A percentile compares a stretch with the other conserved stretches of the same genome.
phyloP scores from a whole-genome alignment of 1,140 invertebrate species.

The Coptotermes formosanus region DNA sequence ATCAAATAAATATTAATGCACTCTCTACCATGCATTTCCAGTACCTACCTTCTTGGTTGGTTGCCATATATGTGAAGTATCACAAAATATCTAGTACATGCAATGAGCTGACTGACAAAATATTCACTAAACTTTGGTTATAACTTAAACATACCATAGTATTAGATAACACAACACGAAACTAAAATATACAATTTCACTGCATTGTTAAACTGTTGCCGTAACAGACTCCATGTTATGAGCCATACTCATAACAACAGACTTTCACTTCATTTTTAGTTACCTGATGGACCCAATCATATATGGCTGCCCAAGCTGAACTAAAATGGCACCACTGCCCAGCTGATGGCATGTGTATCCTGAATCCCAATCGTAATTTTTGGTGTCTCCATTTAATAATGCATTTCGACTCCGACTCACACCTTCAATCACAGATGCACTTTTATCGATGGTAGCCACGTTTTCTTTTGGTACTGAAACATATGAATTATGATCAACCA shows the following conservation, averaged over 20 bases:
- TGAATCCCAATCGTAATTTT: constrained; percentile 97
- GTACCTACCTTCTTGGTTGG: too few species aligned
- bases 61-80: too few species aligned
- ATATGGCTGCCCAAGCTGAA: constrained; percentile 96
- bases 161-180: background rate
- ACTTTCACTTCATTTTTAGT: background rate
- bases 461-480: constrained; percentile 78
- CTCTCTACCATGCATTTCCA: too few species aligned
- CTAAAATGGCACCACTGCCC: constrained; percentile 89
- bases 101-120: too few species aligned
- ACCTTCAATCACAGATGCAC: constrained; percentile 93
- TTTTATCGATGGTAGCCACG: constrained; percentile 84
- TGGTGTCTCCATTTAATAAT: constrained; percentile 92
- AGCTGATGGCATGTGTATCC: constrained; percentile 99
- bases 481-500: background rate
- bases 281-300: constrained; percentile 86
- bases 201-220: background rate
- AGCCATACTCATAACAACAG: background rate
- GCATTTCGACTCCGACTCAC: constrained; percentile 88
- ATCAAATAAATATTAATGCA: too few species aligned
- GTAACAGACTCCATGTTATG: too few species aligned
- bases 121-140: too few species aligned
- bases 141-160: too few species aligned
- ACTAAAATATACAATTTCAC: background rate
- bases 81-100: too few species aligned